Evolutionary conservation across 2,888 invertebrate genomes (phyloP), one percentile per base, ranked within the genome.

Genomic region (Scotopteryx bipunctaria): DNA sequence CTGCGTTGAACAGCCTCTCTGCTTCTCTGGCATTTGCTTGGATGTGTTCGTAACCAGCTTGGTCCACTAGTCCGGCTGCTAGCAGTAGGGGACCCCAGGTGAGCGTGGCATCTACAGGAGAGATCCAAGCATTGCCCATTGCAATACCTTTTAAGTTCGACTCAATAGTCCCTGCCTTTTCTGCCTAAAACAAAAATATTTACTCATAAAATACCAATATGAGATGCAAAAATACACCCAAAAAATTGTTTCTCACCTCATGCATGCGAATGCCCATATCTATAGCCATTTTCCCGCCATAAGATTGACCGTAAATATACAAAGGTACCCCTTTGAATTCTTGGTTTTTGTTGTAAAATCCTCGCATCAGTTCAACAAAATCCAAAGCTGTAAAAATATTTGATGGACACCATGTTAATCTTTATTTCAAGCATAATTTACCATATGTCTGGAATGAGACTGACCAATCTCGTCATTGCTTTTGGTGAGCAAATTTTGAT

Each of bases 241-340:
- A 1, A 9, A 17, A 1, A 9, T 17, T 5, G 19, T 14, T 19
- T 23, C 11, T 61, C 73, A 93, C 93, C 81, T 92, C 86, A 48
- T 86, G 72, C 76, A 94, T 90, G 45, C 84, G 75, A 69, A 91
- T 76, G 5, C 94, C 96, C 77, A 97, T 97, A 68, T 96, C 96
- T 0, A 95, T 93, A 0, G 96, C 95, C 97, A 97, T 97, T 87
- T 98, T 98, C 1, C 97, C 98, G 11, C 98, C 98, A 78, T 98
- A 98, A 0, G 97, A 97, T 79, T 98, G 97, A 15, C 95, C 95
- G 69, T 96, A 95, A 55, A 98, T 95, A 73, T 97, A 97, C 23
- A 96, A 87, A 0, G 96, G 95, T 0, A 94, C 92, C 5, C 83
- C 87, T 75, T 92, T 91, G 71, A 97, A 97, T 67, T 94, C 92